Percentiles rank a stretch among this genome's conserved stretches.
Evolutionary conservation across 1,140 invertebrate species (phyloP).

Genomic region (Mya arenaria): DNA sequence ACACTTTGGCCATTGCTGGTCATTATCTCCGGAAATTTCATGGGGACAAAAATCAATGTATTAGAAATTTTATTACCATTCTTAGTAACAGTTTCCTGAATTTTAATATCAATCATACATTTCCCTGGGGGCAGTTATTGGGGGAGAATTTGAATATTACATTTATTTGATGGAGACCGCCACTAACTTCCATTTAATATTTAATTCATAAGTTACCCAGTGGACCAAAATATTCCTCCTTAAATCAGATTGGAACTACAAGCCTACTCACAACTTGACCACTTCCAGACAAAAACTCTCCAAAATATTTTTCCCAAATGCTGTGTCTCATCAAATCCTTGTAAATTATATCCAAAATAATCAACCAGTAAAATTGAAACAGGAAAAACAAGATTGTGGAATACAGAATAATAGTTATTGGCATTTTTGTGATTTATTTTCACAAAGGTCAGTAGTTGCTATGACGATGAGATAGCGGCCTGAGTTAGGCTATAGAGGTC

Average conservation of each 20-base stretch:
- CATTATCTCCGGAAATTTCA: background rate
- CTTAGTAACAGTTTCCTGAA: slow-evolving; percentile 21
- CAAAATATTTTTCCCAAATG: slow-evolving; percentile 3
- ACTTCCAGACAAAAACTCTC: slow-evolving; percentile 10
- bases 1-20: background rate
- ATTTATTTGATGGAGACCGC: slow-evolving; percentile 19
- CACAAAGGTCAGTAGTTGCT: slow-evolving; percentile 48
- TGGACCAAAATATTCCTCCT: too few relatives aligned
- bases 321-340: slow-evolving; percentile 17
- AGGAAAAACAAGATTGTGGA: slow-evolving; percentile 47
- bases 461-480: slow-evolving; percentile 53
- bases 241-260: too few relatives aligned
- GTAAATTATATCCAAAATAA: slow-evolving; percentile 53
- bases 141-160: slow-evolving; percentile 37
- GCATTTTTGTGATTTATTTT: slow-evolving; percentile 60
- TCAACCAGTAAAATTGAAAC: slow-evolving; percentile 57
- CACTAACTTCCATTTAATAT: background rate
- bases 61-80: slow-evolving; percentile 59
- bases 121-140: background rate
- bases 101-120: slow-evolving; percentile 43
- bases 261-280: too few relatives aligned
- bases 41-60: slow-evolving; percentile 50
- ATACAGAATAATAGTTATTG: slow-evolving; percentile 58
- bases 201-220: too few relatives aligned
- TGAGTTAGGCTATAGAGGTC: slow-evolving; percentile 31